phyloP scores from a whole-genome alignment of 1,140 invertebrate species.

The Caenorhabditis briggsae region DNA sequence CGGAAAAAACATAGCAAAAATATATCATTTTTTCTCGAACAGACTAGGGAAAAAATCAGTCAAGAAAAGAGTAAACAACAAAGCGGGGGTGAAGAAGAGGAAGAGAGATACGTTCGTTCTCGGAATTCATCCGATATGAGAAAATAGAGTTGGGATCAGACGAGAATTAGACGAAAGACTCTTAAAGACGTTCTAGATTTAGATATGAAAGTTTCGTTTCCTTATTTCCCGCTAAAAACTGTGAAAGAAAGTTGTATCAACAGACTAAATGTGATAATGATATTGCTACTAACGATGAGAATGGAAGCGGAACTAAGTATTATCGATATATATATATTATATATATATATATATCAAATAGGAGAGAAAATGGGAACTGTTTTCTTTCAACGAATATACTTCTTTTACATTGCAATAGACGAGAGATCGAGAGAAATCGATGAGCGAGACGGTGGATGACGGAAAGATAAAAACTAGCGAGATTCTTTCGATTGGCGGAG shows the following conservation, averaged over 20 bases:
- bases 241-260: too few relatives aligned
- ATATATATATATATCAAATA: too few relatives aligned
- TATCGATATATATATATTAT: too few relatives aligned
- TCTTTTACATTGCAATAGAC: neutral
- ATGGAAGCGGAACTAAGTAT: too few relatives aligned
- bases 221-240: too few relatives aligned
- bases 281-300: too few relatives aligned
- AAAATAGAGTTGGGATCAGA: neutral
- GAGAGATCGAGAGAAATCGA: too few relatives aligned
- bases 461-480: constrained; percentile 11
- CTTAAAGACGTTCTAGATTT: too few relatives aligned
- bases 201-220: too few relatives aligned
- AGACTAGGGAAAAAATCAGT: neutral
- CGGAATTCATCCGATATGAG: neutral
- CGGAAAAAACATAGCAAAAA: neutral
- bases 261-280: too few relatives aligned
- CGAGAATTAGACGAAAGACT: neutral
- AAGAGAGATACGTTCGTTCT: neutral
- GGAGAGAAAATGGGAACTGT: neutral
- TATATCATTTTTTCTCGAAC: neutral
- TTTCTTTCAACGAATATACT: neutral
- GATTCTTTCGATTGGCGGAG: constrained; percentile 4
- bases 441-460: neutral
- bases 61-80: constrained; percentile 4
- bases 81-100: neutral